Conservation (phyloP, 1,140 invertebrate genomes). For the Leptinotarsa lineolata region DNA sequence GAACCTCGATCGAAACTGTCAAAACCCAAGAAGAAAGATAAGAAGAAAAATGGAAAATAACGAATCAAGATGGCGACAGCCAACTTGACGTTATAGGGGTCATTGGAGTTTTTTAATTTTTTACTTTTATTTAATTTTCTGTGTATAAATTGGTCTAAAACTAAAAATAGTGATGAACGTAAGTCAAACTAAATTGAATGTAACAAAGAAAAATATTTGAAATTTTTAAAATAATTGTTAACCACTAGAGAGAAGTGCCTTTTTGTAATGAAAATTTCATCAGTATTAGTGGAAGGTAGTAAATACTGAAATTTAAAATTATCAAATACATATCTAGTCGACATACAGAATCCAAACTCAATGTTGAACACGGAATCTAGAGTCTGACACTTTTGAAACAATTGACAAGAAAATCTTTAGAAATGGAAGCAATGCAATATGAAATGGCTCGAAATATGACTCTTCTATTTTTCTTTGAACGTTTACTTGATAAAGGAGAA, state of each 20-base stretch:
- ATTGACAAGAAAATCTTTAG: neutral
- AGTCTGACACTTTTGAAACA: neutral
- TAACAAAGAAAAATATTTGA: constrained; percentile 11
- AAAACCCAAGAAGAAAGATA: no score
- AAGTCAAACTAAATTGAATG: constrained; percentile 16
- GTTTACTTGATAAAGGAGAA: constrained; percentile 90
- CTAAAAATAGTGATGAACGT: neutral
- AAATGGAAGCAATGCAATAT: constrained; percentile 91
- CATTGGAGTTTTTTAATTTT: constrained; percentile 43
- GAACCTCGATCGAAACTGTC: no score
- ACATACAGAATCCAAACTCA: neutral
- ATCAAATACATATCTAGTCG: neutral
- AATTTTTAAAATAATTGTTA: neutral
- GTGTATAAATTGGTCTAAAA: neutral
- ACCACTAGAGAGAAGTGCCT: constrained; percentile 3
- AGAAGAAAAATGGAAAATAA: no score
- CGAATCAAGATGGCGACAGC: constrained; percentile 50
- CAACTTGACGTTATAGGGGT: constrained; percentile 51
- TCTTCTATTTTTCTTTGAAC: constrained; percentile 93
- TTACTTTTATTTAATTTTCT: constrained; percentile 38
- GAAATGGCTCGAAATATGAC: constrained; percentile 93
- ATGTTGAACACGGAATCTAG: neutral
- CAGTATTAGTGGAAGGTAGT: neutral
- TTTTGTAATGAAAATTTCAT: neutral
- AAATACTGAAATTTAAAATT: neutral